Base-by-base conservation (phyloP, 2,888 invertebrate genomes). In the Argyresthia albistria region DNA sequence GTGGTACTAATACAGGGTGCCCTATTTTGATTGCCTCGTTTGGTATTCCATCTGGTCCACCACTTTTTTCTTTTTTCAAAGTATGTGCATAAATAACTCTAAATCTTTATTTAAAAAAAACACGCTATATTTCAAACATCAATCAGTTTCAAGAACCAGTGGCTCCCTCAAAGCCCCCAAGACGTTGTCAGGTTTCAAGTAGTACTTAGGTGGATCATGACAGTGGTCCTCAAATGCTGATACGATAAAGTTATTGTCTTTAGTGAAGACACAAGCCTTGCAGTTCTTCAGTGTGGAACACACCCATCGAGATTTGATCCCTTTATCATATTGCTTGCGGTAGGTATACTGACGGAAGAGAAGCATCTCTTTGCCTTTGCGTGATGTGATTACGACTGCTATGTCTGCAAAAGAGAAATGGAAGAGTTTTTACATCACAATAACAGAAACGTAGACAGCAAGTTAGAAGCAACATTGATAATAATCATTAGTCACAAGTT, bases 201-300 rank as follows among this genome's bases (percentile, higher is more conserved):
- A 86, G 57, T 86, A 86, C 56, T 84, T 83, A 0, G 86, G 87
- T 0, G 86, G 86, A 16, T 70, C 64, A 55, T 87, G 87, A 8
- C 63, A 64, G 52, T 87, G 87, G 1, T 76, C 70, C 46, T 80
- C 76, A 47, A 60, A 73, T 0, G 67, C 66, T 1, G 80, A 73
- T 1, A 69, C 70, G 51, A 86, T 77, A 45, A 56, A 61, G 55
- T 83, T 80, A 15, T 67, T 62, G 8, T 52, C 55, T 46, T 79
- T 73, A 0, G 86, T 87, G 56, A 80, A 83, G 4, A 87, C 74
- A 53, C 65, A 70, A 0, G 71, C 84, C 2, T 70, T 69, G 58
- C 87, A 87, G 60, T 80, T 83, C 61, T 84, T 86, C 52, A 67
- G 55, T 0, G 78, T 86, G 10, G 87, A 84, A 53, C 87, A 87